Evolutionary conservation across 2,888 invertebrate genomes (phyloP).

Genomic region (Hipparchia semele): DNA sequence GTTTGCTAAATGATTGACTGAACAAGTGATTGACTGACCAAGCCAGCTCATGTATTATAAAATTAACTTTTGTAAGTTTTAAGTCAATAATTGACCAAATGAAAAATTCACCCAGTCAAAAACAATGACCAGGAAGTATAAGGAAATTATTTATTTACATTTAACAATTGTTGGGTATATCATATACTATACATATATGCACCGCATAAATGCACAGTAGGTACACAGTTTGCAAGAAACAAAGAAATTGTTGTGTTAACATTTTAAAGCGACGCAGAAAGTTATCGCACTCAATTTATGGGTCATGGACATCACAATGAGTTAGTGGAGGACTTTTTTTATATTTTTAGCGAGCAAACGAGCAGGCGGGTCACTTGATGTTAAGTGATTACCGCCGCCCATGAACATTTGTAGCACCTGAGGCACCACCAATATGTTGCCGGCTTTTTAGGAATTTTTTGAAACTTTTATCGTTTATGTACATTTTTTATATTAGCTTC

Average conservation of each 20-base stretch:
- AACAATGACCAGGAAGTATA: constrained; percentile 30
- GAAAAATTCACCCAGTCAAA: constrained; percentile 9
- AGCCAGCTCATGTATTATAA: not conserved
- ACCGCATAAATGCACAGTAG: constrained; percentile 10
- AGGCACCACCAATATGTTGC: too few species aligned
- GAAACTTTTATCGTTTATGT: too few species aligned
- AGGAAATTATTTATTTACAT: constrained; percentile 25
- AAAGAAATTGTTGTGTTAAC: constrained; percentile 35
- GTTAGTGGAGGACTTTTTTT: constrained; percentile 41
- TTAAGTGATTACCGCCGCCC: too few species aligned
- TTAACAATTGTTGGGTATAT: constrained; percentile 21
- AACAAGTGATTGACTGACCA: too few species aligned
- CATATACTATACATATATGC: not conserved
- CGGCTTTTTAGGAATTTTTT: too few species aligned
- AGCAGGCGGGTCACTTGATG: too few species aligned
- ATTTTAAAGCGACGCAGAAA: constrained; percentile 38
- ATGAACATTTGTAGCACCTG: too few species aligned
- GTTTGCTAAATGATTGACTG: too few species aligned
- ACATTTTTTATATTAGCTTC: not conserved
- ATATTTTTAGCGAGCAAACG: not conserved
- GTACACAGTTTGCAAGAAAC: constrained; percentile 22
- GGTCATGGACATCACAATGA: constrained; percentile 44
- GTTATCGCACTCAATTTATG: constrained; percentile 41
- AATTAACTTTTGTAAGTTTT: not conserved
- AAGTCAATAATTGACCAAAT: not conserved